These are phyloP conservation scores for Musca vetustissima DNA, from an alignment of 1,140 invertebrate genomes.

Conservation along the genomic window DNA sequence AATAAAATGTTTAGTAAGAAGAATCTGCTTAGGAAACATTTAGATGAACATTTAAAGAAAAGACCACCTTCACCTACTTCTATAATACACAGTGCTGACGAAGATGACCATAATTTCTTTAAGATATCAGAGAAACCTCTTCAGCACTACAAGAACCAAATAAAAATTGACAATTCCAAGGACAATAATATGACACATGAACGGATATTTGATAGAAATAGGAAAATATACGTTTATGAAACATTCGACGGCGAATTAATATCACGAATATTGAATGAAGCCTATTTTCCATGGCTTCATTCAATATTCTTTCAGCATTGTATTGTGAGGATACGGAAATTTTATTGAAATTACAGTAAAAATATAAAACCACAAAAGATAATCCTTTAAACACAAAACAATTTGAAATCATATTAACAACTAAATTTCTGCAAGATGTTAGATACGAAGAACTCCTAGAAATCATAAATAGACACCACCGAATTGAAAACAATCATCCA, in stretches of 20 bases:
- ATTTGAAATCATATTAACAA: slow-evolving; percentile 5
- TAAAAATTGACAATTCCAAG: neutral
- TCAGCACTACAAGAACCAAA: slow-evolving; percentile 18
- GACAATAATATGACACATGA: neutral
- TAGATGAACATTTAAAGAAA: no score
- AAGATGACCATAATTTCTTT: neutral
- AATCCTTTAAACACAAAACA: neutral
- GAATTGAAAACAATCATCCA: slow-evolving; percentile 28
- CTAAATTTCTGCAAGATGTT: slow-evolving; percentile 16
- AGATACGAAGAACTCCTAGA: neutral
- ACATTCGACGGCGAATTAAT: neutral
- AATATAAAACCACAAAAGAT: neutral
- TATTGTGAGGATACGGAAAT: neutral
- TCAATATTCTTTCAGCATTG: neutral
- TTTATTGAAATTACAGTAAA: slow-evolving; percentile 10
- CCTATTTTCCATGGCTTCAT: no score
- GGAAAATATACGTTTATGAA: neutral
- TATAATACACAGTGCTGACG: no score
- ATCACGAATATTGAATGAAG: neutral
- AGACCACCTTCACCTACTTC: no score
- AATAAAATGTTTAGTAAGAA: neutral
- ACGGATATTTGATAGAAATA: neutral
- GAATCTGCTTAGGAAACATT: neutral
- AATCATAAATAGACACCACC: neutral
- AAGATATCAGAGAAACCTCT: slow-evolving; percentile 14